phyloP scores from a whole-genome alignment of 2,888 invertebrate genomes.

The Danaus chrysippus region DNA sequence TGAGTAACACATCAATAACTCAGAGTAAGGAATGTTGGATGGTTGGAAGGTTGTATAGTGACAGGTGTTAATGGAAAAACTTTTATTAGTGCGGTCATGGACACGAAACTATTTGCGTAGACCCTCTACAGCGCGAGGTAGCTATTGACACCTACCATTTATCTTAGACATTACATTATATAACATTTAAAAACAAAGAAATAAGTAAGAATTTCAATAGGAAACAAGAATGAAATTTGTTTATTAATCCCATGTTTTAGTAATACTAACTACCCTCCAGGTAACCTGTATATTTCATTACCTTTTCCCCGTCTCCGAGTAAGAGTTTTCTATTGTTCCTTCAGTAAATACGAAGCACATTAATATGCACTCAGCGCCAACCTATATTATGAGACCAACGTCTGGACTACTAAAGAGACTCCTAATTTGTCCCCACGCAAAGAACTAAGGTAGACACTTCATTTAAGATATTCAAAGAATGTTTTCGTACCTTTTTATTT shows the following conservation, averaged over 20 bases:
- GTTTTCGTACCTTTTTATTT: not conserved
- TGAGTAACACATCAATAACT: constrained; percentile 3
- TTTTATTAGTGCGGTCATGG: constrained; percentile 37
- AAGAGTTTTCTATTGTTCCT: not conserved
- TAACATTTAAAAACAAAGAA: not conserved
- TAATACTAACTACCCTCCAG: not conserved
- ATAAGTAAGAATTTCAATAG: not conserved
- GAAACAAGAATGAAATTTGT: too few species aligned
- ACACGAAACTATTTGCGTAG: constrained; percentile 22
- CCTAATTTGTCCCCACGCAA: constrained; percentile 37
- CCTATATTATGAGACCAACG: constrained; percentile 37
- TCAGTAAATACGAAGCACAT: constrained; percentile 29
- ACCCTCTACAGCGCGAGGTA: constrained; percentile 17
- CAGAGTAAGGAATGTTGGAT: constrained; percentile 13
- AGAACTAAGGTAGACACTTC: constrained; percentile 18
- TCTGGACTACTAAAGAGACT: constrained; percentile 45
- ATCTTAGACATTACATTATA: not conserved
- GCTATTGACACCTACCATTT: constrained; percentile 14
- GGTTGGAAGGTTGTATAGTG: constrained; percentile 17
- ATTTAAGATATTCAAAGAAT: constrained; percentile 9
- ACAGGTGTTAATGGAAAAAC: constrained; percentile 45
- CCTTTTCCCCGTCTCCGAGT: not conserved
- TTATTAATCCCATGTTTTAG: not conserved
- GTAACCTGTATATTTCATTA: not conserved
- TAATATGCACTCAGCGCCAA: constrained; percentile 36